Percentiles rank a stretch among this genome's conserved stretches.
phyloP scores from a whole-genome alignment of 1,140 invertebrate genomes.

The Drosophila watanabei region DNA sequence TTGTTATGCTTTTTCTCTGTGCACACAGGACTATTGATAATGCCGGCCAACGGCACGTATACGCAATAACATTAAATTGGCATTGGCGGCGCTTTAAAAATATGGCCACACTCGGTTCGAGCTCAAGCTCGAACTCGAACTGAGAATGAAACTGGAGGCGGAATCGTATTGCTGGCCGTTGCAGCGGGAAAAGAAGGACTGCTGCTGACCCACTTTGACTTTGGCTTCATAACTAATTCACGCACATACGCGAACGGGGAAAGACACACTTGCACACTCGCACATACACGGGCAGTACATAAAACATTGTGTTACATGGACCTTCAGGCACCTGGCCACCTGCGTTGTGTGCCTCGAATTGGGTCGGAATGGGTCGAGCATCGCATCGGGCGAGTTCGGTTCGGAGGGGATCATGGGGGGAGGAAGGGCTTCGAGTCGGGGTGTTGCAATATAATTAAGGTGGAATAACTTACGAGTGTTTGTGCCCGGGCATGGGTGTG shows the following conservation, averaged over 20 bases:
- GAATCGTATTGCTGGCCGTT: slow-evolving; percentile 16
- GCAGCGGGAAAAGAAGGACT: slow-evolving; percentile 59
- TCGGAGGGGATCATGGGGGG: neutral
- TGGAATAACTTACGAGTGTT: slow-evolving; percentile 73
- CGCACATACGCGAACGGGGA: slow-evolving; percentile 34
- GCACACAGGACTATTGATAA: slow-evolving; percentile 50
- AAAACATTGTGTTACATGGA: slow-evolving; percentile 81
- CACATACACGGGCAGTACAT: slow-evolving; percentile 63
- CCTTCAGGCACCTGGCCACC: slow-evolving; percentile 74
- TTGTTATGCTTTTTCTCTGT: slow-evolving; percentile 23
- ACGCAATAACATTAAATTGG: slow-evolving; percentile 76
- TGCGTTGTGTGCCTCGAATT: slow-evolving; percentile 55
- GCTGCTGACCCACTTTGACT: slow-evolving; percentile 80
- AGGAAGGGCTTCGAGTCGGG: slow-evolving; percentile 37
- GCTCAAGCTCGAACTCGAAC: slow-evolving; percentile 11
- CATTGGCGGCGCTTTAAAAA: slow-evolving; percentile 59
- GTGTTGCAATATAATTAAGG: slow-evolving; percentile 83
- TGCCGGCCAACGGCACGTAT: slow-evolving; percentile 65
- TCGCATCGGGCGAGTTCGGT: slow-evolving; percentile 6
- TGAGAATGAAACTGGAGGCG: slow-evolving; percentile 31
- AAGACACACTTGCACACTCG: slow-evolving; percentile 12
- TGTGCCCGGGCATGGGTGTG: slow-evolving; percentile 13
- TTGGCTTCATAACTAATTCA: slow-evolving; percentile 85
- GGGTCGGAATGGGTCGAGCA: slow-evolving; percentile 42
- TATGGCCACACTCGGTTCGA: slow-evolving; percentile 62